Evolutionary conservation across 2,797 vertebrate species (phyloP), one percentile per base, ranked within the genome.

Genomic region (Craterocephalus amniculus): DNA sequence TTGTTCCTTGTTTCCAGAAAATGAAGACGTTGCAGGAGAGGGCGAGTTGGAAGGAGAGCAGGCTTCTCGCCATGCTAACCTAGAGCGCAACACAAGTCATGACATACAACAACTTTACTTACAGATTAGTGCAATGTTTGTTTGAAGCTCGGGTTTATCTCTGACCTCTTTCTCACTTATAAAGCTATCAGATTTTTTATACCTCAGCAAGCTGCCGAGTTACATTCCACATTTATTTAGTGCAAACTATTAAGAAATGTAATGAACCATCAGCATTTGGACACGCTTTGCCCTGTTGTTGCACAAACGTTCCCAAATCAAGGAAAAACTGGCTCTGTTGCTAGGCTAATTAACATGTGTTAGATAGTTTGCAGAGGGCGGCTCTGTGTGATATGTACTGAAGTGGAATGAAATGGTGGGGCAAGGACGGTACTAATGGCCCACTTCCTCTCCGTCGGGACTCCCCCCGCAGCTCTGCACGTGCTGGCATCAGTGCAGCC

Each of bases 341-440:
- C 90, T 79, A 74, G 79, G 83, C 85, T 91, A 92, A 92, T 93
- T 91, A 91, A 91, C 83, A 87, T 85, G 85, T 79, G 89, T 91
- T 93, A 91, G 83, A 88, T 88, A 81, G 89, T 93, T 89, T 91
- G 91, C 36, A 82, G 82, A 85, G 88, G 88, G 85, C 84, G 78
- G 91, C 83, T 81, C 79, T 84, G 78, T 89, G 84, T 90, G 89
- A 91, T 91, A 86, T 92, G 87, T 88, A 89, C 85, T 91, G 88
- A 90, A 93, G 87, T 93, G 90, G 80, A 92, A 88, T 84, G 87
- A 92, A 92, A 87, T 43, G 83, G 78, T 57, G 81, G 91, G 92
- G 89, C 89, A 89, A 87, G 89, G 89, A 87, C 86, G 67, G 81
- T 69, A 72, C 88, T 94, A 93, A 94, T 93, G 90, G 90, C 87